Conservation (phyloP, 2,797 vertebrate species). For the Ispidina picta region DNA sequence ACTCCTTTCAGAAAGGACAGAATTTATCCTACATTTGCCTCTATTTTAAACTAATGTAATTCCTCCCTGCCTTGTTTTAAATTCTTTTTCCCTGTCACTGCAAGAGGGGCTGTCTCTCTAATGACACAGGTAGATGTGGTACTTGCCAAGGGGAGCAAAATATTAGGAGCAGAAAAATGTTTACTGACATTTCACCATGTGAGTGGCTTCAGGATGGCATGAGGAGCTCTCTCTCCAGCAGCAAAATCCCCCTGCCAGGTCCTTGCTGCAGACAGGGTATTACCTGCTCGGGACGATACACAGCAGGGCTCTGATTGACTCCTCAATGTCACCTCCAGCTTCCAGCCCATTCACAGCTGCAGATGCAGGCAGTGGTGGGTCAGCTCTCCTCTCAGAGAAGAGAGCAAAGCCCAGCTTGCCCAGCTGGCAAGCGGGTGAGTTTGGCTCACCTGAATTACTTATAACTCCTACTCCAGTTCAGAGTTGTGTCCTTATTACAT, state of each 20-base stretch:
- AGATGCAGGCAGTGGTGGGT: not conserved
- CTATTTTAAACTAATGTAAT: slow-evolving; percentile 9
- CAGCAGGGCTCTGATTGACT: not conserved
- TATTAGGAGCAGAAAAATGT: slow-evolving; percentile 47
- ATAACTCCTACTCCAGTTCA: not conserved
- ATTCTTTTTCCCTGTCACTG: not conserved
- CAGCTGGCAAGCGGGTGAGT: not conserved
- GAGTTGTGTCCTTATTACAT: not conserved
- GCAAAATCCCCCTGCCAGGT: not conserved
- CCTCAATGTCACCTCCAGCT: not conserved
- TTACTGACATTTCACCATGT: slow-evolving; percentile 1
- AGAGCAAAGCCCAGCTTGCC: not conserved
- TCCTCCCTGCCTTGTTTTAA: not conserved
- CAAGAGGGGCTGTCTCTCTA: not conserved
- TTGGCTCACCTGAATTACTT: not conserved
- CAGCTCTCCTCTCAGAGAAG: rapidly evolving
- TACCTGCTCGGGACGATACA: rapidly evolving
- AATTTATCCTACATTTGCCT: slow-evolving; percentile 14
- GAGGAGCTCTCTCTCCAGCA: not conserved
- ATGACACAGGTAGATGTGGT: slow-evolving; percentile 30
- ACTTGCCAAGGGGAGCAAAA: slow-evolving; percentile 23
- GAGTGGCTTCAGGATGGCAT: not conserved
- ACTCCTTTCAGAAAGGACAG: not conserved
- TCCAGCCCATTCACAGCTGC: rapidly evolving
- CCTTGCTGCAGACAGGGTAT: not conserved